A percentile compares a stretch with the other conserved stretches of the same genome.
phyloP scores from a whole-genome alignment of 2,888 invertebrate genomes.

The Tineola bisselliella region DNA sequence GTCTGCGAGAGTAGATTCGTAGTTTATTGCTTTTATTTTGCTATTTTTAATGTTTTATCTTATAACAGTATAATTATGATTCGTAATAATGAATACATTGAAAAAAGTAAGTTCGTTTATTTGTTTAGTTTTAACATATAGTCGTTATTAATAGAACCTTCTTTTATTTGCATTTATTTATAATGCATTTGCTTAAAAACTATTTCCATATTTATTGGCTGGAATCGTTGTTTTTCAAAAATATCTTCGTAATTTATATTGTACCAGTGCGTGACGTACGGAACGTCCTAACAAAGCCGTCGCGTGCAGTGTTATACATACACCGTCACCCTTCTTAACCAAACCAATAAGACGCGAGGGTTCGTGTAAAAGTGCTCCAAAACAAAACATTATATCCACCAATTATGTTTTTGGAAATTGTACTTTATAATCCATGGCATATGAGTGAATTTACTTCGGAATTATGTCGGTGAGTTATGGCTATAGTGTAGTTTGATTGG shows the following conservation, averaged over 20 bases:
- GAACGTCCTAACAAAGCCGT: constrained; percentile 48
- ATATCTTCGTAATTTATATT: too few relatives aligned
- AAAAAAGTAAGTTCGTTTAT: background rate
- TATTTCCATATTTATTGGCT: too few relatives aligned
- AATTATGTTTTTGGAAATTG: background rate
- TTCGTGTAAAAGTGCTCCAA: constrained; percentile 24
- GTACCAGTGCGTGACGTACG: too few relatives aligned
- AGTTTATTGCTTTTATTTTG: background rate
- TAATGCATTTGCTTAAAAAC: too few relatives aligned
- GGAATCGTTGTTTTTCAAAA: too few relatives aligned
- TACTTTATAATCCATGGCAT: background rate
- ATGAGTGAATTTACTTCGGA: background rate
- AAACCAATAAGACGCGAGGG: constrained; percentile 64
- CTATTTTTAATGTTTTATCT: background rate
- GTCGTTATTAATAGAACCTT: too few relatives aligned
- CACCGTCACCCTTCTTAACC: constrained; percentile 49
- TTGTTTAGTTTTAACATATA: background rate
- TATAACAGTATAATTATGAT: background rate
- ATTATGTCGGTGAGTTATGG: background rate
- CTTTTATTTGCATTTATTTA: too few relatives aligned
- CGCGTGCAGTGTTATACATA: constrained; percentile 29
- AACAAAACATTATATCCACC: background rate
- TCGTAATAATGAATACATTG: background rate
- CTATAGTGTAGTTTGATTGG: background rate
- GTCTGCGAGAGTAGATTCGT: too few relatives aligned